These are phyloP conservation scores for Tipula vernalis DNA, from an alignment of 2,888 invertebrate genomes.

Conservation along the genomic window DNA sequence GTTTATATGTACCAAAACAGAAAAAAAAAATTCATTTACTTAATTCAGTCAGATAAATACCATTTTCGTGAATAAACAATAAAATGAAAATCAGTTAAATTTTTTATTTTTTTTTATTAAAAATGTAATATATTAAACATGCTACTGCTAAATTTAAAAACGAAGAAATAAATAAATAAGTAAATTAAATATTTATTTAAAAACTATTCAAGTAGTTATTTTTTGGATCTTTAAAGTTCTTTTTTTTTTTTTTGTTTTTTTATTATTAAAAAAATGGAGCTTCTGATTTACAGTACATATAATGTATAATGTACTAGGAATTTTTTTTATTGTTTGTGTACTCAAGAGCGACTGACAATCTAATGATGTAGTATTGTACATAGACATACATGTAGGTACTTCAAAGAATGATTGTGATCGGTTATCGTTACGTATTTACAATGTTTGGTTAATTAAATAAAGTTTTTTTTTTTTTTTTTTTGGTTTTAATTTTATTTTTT, in stretches of 20 bases:
- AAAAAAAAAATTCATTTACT: not conserved
- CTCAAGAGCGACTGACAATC: not conserved
- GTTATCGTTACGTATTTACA: not conserved
- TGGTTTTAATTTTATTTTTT: too few species aligned
- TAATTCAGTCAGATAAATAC: not conserved
- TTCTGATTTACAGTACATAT: not conserved
- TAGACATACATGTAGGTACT: not conserved
- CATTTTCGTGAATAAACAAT: not conserved
- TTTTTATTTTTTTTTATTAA: not conserved
- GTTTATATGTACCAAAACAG: not conserved
- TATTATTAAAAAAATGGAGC: not conserved
- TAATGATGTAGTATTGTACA: not conserved
- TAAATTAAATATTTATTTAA: not conserved
- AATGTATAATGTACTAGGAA: not conserved
- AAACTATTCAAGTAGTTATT: not conserved
- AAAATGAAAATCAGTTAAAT: not conserved
- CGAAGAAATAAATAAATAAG: not conserved
- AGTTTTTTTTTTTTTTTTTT: not conserved
- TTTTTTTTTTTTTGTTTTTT: not conserved
- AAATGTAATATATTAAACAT: not conserved
- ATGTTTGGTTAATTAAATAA: not conserved
- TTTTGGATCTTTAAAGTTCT: not conserved
- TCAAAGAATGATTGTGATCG: not conserved
- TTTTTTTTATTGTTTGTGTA: not conserved
- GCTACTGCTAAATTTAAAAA: constrained; percentile 4